A percentile compares a stretch with the other conserved stretches of the same genome.
Evolutionary conservation across 2,888 invertebrate genomes (phyloP).

Genomic region (Hemistola chrysoprasaria): DNA sequence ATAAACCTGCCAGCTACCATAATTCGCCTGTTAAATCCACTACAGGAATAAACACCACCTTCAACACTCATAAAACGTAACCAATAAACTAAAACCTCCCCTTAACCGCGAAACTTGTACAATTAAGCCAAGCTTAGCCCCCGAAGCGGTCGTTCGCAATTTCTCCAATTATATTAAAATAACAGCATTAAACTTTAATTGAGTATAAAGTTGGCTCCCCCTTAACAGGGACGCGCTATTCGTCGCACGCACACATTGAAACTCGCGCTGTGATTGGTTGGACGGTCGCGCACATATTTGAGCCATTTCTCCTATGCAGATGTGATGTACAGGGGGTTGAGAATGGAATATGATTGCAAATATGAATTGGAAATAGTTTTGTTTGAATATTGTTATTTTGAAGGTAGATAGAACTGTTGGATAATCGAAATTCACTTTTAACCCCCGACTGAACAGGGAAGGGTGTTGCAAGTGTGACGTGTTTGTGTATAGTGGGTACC

Average conservation of each 20-base stretch:
- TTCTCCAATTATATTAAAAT: constrained; percentile 39
- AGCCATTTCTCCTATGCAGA: constrained; percentile 57
- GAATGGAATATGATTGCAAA: neutral
- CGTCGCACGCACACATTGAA: constrained; percentile 40
- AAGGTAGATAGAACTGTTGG: no score
- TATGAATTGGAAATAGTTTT: no score
- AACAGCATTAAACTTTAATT: constrained; percentile 50
- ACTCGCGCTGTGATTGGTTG: constrained; percentile 38
- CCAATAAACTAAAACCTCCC: neutral
- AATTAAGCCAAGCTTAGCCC: constrained; percentile 15
- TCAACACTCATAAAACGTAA: no score
- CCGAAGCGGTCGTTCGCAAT: no score
- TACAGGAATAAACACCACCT: no score
- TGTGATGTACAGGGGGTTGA: constrained; percentile 44
- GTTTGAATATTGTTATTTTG: no score
- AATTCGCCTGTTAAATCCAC: no score
- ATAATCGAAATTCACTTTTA: no score
- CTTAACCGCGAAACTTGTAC: constrained; percentile 1
- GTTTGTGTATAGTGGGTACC: no score
- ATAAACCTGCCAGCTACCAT: no score
- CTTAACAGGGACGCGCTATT: constrained; percentile 36
- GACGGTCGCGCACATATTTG: constrained; percentile 38
- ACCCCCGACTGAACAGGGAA: no score
- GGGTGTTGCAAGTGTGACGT: no score
- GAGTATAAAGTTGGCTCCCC: constrained; percentile 38